Evolutionary conservation across 2,113 vertebrate species (phyloP).

Genomic region (Scytalopus superciliaris): DNA sequence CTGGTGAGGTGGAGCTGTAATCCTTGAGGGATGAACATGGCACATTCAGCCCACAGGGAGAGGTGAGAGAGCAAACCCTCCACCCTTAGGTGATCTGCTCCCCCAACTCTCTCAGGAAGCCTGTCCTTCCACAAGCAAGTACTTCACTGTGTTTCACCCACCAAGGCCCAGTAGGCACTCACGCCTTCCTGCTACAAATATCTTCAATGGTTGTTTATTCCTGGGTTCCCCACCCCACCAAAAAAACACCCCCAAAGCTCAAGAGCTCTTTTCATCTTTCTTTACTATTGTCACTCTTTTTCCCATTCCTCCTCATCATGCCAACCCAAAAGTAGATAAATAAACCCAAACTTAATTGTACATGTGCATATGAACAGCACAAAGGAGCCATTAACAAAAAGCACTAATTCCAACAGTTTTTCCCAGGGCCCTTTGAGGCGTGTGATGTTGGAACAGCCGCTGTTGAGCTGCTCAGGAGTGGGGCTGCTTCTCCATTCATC

Average conservation of each 20-base stretch:
- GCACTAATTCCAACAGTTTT: background rate
- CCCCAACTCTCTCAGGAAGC: background rate
- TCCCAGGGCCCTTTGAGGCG: background rate
- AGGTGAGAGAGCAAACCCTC: background rate
- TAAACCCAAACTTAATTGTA: slow-evolving; percentile 55
- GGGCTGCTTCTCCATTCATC: background rate
- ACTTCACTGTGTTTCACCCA: background rate
- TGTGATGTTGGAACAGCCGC: background rate
- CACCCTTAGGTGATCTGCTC: background rate
- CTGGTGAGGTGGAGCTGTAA: background rate
- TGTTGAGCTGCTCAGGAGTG: background rate
- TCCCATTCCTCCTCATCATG: background rate
- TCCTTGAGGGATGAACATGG: background rate
- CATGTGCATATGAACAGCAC: slow-evolving; percentile 1
- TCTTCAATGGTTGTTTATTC: background rate
- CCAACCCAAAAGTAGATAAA: slow-evolving; percentile 17
- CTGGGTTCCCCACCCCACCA: background rate
- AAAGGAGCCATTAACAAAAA: slow-evolving; percentile 57
- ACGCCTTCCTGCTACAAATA: background rate
- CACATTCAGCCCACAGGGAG: background rate
- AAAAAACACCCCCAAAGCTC: background rate
- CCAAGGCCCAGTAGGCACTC: background rate
- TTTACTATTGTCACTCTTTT: background rate
- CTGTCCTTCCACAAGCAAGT: background rate
- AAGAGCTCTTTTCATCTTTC: background rate